phyloP scores from a whole-genome alignment of 2,113 vertebrate species.

The Antechinus flavipes region DNA sequence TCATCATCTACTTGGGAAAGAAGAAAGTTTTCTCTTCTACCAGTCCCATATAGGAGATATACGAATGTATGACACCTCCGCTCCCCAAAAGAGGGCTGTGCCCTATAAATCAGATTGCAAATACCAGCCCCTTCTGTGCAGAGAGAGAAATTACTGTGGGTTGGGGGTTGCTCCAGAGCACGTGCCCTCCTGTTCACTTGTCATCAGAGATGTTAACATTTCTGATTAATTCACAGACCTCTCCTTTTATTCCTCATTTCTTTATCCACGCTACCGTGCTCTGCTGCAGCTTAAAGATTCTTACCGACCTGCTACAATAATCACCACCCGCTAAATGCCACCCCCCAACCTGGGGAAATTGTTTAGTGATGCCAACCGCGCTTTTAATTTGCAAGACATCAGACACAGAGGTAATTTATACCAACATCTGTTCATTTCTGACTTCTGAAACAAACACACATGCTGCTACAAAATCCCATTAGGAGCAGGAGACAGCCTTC shows the following conservation, averaged over 20 bases:
- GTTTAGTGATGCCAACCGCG: constrained; percentile 94
- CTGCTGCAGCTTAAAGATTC: constrained; percentile 84
- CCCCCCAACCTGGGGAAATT: constrained; percentile 84
- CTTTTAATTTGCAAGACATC: constrained; percentile 96
- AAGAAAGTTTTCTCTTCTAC: constrained; percentile 80
- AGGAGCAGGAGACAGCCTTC: constrained; percentile 87
- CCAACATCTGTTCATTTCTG: constrained; percentile 97
- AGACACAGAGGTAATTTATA: constrained; percentile 95
- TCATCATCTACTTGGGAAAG: constrained; percentile 77
- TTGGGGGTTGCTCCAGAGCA: constrained; percentile 85
- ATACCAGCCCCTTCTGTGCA: constrained; percentile 79
- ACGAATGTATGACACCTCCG: constrained; percentile 82
- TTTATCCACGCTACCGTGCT: constrained; percentile 85
- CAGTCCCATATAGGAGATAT: constrained; percentile 87
- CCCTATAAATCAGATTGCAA: constrained; percentile 85
- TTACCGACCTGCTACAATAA: constrained; percentile 86
- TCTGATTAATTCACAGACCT: constrained; percentile 88
- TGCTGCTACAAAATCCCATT: constrained; percentile 91
- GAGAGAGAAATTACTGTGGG: constrained; percentile 84
- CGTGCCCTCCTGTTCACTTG: constrained; percentile 86
- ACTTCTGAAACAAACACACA: constrained; percentile 93
- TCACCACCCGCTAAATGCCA: constrained; percentile 79
- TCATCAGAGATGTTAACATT: constrained; percentile 87
- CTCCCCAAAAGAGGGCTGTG: constrained; percentile 84
- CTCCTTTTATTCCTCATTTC: constrained; percentile 86